Evolutionary conservation across 2,113 vertebrate genomes (phyloP).

Genomic region (Pseudopodoces humilis): DNA sequence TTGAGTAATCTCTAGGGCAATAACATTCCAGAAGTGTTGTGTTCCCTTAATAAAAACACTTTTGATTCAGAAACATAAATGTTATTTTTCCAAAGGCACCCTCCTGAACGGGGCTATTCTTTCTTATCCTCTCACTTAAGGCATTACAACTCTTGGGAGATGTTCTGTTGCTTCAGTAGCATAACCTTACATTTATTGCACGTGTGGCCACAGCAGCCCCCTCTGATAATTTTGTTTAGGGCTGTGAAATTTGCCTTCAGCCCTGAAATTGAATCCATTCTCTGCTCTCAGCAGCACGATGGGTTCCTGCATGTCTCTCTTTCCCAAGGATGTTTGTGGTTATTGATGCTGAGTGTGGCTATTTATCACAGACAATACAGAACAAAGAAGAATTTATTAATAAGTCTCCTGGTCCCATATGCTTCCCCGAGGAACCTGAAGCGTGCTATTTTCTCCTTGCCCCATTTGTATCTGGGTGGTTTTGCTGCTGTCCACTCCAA

Average conservation of each 20-base stretch:
- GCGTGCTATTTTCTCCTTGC: constrained; percentile 32
- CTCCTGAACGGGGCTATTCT: neutral
- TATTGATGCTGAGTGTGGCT: constrained; percentile 55
- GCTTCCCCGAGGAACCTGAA: constrained; percentile 3
- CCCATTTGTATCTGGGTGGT: neutral
- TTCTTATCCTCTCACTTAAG: neutral
- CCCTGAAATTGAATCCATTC: constrained; percentile 60
- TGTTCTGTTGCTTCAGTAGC: constrained; percentile 6
- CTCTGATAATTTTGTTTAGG: constrained; percentile 63
- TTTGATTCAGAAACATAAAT: constrained; percentile 18
- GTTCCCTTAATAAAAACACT: constrained; percentile 33
- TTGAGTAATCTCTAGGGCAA: neutral
- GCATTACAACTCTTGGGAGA: constrained; percentile 3
- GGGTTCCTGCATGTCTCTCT: constrained; percentile 30
- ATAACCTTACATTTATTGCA: constrained; percentile 36
- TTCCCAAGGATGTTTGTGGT: constrained; percentile 64
- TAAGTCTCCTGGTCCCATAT: constrained; percentile 17
- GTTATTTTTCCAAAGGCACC: constrained; percentile 40
- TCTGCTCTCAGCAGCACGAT: constrained; percentile 20
- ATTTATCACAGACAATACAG: constrained; percentile 65
- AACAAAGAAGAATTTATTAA: constrained; percentile 68
- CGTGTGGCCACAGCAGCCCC: constrained; percentile 1
- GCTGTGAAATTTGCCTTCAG: constrained; percentile 68
- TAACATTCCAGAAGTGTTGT: neutral
- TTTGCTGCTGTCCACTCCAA: constrained; percentile 31